These are phyloP conservation scores for Spermophilus dauricus DNA, from an alignment of 2,113 vertebrate species.

Conservation along the genomic window DNA sequence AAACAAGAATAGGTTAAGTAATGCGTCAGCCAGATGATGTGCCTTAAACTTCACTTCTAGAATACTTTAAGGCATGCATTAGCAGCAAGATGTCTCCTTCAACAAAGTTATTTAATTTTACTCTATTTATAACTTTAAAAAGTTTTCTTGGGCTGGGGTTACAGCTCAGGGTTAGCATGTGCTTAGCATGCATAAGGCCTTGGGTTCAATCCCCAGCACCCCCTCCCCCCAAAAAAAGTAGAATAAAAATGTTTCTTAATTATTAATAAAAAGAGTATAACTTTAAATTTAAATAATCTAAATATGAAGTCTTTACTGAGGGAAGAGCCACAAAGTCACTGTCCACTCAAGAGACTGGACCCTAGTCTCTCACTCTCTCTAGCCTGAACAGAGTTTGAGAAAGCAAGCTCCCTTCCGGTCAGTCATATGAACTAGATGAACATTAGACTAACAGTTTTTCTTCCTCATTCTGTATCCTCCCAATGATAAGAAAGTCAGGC, in stretches of 20 bases:
- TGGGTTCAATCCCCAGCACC: too few relatives aligned
- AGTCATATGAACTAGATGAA: neutral
- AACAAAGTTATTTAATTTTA: neutral
- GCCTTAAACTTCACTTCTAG: neutral
- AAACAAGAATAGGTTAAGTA: slow-evolving; percentile 33
- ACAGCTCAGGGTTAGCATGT: neutral
- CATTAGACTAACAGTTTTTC: neutral
- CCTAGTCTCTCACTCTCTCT: too few relatives aligned
- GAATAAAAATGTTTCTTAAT: neutral
- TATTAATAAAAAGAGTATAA: neutral
- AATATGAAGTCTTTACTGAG: neutral
- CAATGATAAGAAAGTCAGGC: slow-evolving; percentile 1
- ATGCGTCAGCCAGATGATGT: neutral
- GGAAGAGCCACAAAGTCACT: neutral
- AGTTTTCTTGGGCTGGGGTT: neutral
- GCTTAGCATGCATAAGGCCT: neutral
- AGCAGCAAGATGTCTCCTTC: neutral
- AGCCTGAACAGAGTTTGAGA: neutral
- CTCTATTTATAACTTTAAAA: slow-evolving; percentile 24
- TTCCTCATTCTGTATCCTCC: slow-evolving; percentile 3
- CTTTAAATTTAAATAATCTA: neutral
- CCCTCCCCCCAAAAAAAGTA: too few relatives aligned
- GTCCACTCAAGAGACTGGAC: neutral
- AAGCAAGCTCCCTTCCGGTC: neutral
- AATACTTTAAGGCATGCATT: neutral